Evolutionary conservation across 2,113 vertebrate species (phyloP).

Genomic region (Eonycteris spelaea): DNA sequence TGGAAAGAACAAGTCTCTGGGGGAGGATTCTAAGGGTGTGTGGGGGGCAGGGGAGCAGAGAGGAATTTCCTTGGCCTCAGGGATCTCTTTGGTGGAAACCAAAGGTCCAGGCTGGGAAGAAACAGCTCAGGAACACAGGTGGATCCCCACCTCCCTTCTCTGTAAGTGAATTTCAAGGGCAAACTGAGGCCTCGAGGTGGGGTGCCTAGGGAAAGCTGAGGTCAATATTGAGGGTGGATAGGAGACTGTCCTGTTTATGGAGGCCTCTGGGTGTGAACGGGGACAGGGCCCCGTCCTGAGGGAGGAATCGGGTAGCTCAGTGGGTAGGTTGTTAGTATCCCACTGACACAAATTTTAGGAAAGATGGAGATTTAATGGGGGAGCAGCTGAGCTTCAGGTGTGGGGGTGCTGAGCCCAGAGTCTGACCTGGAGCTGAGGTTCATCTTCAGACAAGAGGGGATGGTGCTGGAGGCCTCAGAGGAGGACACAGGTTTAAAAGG

Average conservation of each 20-base stretch:
- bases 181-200: neutral
- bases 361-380: neutral
- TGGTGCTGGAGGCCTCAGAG: neutral
- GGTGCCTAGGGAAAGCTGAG: neutral
- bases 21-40: neutral
- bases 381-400: neutral
- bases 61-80: neutral
- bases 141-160: neutral
- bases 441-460: neutral
- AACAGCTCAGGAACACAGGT: neutral
- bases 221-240: neutral
- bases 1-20: fast-evolving
- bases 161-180: neutral
- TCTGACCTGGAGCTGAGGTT: neutral
- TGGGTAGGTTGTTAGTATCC: neutral
- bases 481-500: neutral
- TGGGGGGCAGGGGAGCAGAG: neutral
- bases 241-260: neutral
- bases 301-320: neutral
- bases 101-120: neutral
- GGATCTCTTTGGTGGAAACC: neutral
- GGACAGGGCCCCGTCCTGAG: neutral
- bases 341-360: neutral
- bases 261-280: neutral
- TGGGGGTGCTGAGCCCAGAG: neutral